Evolutionary conservation across 30 jellyfish, hydroid and myxozoan species (phyloP).

Genomic region (Haliclystus octoradiatus): DNA sequence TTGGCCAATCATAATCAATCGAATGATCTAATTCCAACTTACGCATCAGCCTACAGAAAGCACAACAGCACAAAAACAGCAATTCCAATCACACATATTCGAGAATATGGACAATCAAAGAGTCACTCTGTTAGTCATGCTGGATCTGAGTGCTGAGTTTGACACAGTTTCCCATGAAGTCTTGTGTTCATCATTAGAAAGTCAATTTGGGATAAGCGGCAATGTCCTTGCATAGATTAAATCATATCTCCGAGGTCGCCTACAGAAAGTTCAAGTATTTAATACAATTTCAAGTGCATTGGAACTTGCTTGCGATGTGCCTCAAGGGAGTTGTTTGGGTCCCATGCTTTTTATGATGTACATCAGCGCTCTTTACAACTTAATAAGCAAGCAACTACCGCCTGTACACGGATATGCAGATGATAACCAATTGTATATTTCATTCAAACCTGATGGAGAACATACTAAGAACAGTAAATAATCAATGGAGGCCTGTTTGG

Average conservation of each 20-base stretch:
- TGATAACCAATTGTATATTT: constrained; percentile 24
- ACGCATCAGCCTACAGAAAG: constrained; percentile 24
- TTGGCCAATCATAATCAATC: constrained; percentile 14
- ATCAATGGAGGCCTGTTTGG: constrained; percentile 24
- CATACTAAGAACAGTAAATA: constrained; percentile 7
- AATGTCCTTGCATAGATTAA: constrained; percentile 21
- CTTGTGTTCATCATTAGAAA: too few species aligned
- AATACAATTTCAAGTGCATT: too few species aligned
- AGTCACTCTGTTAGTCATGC: too few species aligned
- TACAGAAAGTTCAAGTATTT: constrained; percentile 7
- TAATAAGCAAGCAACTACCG: constrained; percentile 31
- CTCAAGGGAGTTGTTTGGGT: too few species aligned
- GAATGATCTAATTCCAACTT: constrained; percentile 8
- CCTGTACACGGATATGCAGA: constrained; percentile 27
- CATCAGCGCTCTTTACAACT: constrained; percentile 1
- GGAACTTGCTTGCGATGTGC: too few species aligned
- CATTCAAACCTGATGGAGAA: constrained; percentile 23
- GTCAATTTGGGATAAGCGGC: constrained; percentile 15
- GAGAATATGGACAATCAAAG: constrained; percentile 17
- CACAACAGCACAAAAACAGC: constrained; percentile 30
- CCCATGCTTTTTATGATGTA: too few species aligned
- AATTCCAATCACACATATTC: constrained; percentile 19
- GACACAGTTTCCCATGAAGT: constrained; percentile 18
- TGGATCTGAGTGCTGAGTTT: constrained; percentile 21
- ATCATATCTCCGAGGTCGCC: constrained; percentile 23